Evolutionary conservation across 1,140 invertebrate genomes (phyloP).

Genomic region (Calliphora vicina): DNA sequence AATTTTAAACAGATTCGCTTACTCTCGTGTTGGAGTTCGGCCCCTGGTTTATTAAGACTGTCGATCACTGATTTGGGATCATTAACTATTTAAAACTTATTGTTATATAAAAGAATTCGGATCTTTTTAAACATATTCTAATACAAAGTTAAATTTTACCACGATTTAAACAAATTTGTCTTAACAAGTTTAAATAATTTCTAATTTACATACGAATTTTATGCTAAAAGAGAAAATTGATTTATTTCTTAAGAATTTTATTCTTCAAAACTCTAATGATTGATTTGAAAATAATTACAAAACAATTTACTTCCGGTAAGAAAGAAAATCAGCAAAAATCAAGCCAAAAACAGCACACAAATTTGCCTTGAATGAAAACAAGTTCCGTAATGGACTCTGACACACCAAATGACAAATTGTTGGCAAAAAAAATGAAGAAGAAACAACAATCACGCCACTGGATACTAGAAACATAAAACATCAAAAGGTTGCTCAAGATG

Average conservation of each 20-base stretch:
- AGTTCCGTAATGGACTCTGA: background rate
- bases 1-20: too few relatives aligned
- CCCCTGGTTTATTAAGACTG: too few relatives aligned
- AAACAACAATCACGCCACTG: slow-evolving; percentile 27
- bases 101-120: too few relatives aligned
- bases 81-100: too few relatives aligned
- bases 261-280: background rate
- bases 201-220: too few relatives aligned
- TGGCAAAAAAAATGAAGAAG: background rate
- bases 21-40: too few relatives aligned
- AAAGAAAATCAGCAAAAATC: background rate
- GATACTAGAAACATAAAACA: background rate
- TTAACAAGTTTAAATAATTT: background rate
- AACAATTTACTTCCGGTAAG: slow-evolving; percentile 16
- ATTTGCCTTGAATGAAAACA: background rate
- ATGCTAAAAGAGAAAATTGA: too few relatives aligned
- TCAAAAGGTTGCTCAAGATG: background rate
- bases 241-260: background rate
- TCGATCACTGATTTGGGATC: too few relatives aligned
- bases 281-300: slow-evolving; percentile 5
- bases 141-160: too few relatives aligned
- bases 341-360: background rate
- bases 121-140: too few relatives aligned
- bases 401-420: background rate
- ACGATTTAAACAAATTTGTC: too few relatives aligned